These are phyloP conservation scores for Hemichromis elongatus DNA, from an alignment of 2,113 vertebrate species.

Conservation along the genomic window DNA sequence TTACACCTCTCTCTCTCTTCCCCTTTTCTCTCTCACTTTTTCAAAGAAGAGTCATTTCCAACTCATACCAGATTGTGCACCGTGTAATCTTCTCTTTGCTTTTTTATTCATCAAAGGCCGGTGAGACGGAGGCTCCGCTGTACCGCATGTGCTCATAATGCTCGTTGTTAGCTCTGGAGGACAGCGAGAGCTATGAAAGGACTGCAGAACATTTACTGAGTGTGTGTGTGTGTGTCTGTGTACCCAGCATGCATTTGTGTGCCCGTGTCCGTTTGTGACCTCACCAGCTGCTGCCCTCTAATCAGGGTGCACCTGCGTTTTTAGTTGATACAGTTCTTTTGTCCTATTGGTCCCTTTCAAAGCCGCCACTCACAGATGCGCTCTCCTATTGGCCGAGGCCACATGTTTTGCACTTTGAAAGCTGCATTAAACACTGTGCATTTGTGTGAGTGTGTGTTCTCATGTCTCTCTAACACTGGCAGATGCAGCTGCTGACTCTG, in stretches of 20 bases:
- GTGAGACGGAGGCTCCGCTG: not conserved
- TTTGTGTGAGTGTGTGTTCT: not conserved
- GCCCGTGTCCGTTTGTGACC: constrained; percentile 15
- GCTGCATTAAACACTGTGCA: constrained; percentile 1
- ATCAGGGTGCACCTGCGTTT: constrained; percentile 61
- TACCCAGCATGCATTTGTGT: not conserved
- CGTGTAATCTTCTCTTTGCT: not conserved
- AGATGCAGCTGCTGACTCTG: constrained; percentile 46
- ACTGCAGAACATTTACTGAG: constrained; percentile 1
- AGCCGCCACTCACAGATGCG: constrained; percentile 23
- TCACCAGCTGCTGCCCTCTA: constrained; percentile 57
- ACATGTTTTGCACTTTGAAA: constrained; percentile 29
- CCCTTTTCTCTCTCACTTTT: not conserved
- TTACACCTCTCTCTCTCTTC: not conserved
- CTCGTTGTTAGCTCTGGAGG: not conserved
- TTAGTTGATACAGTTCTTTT: constrained; percentile 38
- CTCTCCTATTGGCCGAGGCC: constrained; percentile 17
- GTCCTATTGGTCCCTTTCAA: constrained; percentile 50
- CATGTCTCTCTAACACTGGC: not conserved
- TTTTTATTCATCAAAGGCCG: constrained; percentile 32
- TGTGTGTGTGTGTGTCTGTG: not conserved
- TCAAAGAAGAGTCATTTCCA: constrained; percentile 23
- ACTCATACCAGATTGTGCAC: not conserved
- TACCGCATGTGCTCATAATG: not conserved
- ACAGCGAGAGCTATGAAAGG: constrained; percentile 4